Evolutionary conservation across 2,797 vertebrate genomes (phyloP), one percentile per base, ranked within the genome.

Genomic region (Myotis pilosus): DNA sequence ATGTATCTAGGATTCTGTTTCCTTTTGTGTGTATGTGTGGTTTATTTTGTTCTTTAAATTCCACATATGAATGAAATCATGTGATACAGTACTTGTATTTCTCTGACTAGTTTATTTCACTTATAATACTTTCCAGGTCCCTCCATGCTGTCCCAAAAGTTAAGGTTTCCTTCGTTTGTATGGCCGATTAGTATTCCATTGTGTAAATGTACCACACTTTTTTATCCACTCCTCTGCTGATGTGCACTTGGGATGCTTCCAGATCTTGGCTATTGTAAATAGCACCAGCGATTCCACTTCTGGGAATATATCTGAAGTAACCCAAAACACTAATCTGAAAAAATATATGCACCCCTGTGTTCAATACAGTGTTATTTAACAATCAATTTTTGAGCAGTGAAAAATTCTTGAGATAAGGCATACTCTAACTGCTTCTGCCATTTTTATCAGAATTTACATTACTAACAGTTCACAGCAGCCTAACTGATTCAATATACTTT

Each of bases 391-490:
- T 76, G 13, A 68, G 25, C 28, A 78, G 64, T 66, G 16, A 87
- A 55, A 84, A 62, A 74, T 75, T 92, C 51, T 66, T 36, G 11
- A 96, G 20, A 30, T 82, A 86, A 85, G 25, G 93, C 93, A 85
- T 25, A 6, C 1, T 20, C 38, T 72, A 78, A 87, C 5, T 85
- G 22, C 64, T 89, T 64, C 84, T 25, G 33, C 7, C 62, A 85
- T 62, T 87, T 96, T 36, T 88, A 22, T 92, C 87, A 88, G 75
- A 92, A 93, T 93, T 95, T 83, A 74, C 53, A 71, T 75, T 49
- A 57, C 36, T 91, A 88, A 71, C 1, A 91, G 49, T 33, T 92
- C 82, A 91, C 12, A 92, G 2, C 41, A 78, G 72, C 36, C 62
- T 81, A 72, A 66, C 11, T 41, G 71, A 87, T 87, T 75, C 79